phyloP scores from a whole-genome alignment of 2,888 invertebrate species.

The Pyrrhosoma nymphula region DNA sequence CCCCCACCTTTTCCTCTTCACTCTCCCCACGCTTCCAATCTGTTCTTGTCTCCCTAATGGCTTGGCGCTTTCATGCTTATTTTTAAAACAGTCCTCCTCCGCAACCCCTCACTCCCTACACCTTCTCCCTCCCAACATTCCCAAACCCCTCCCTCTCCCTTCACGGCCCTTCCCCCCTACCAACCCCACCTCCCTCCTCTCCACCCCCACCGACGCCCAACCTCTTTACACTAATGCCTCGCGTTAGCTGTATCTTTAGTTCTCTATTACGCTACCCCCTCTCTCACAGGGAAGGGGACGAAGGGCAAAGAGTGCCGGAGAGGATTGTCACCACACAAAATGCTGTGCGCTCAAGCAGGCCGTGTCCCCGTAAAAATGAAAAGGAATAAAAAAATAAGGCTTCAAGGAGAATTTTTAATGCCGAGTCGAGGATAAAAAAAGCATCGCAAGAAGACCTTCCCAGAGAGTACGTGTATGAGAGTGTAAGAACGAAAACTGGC shows the following conservation, averaged over 20 bases:
- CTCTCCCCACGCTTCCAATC: background rate
- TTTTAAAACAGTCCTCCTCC: slow-evolving; percentile 46
- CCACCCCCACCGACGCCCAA: background rate
- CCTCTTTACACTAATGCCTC: slow-evolving; percentile 4
- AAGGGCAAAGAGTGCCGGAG: background rate
- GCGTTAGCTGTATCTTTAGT: slow-evolving; percentile 51
- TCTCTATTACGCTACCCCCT: background rate
- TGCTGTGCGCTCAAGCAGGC: background rate
- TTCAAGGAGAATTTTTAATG: background rate
- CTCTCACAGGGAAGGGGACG: background rate
- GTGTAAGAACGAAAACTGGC: background rate
- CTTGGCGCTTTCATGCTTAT: slow-evolving; percentile 64
- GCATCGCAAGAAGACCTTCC: background rate
- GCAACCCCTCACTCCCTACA: background rate
- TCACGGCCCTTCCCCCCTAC: background rate
- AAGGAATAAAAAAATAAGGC: background rate
- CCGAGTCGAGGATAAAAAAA: background rate
- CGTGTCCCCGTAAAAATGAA: background rate
- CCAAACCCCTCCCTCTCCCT: background rate
- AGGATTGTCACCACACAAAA: slow-evolving; percentile 15
- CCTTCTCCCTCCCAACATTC: background rate
- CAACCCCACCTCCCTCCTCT: background rate
- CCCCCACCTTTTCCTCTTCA: background rate
- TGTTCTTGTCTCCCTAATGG: slow-evolving; percentile 65
- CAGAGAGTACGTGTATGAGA: background rate